Evolutionary conservation across 2,888 invertebrate species (phyloP).

Genomic region (Dolichomitus sp.): DNA sequence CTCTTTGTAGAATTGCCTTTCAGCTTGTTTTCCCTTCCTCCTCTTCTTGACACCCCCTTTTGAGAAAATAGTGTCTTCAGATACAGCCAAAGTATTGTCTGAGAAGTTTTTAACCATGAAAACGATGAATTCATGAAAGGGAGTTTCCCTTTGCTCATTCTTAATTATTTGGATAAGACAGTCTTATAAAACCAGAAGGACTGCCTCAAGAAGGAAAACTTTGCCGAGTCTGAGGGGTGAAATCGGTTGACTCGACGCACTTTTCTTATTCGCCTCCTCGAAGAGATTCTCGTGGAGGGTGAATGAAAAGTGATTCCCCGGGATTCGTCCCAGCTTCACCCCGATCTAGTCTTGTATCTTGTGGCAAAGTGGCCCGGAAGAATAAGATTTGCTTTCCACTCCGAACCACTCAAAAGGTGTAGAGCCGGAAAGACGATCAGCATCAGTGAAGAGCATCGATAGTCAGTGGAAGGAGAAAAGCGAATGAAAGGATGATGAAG

Average conservation of each 20-base stretch:
- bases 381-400: constrained; percentile 36
- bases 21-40: neutral
- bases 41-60: neutral
- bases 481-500: constrained; percentile 22
- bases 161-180: constrained; percentile 44
- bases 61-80: neutral
- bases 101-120: constrained; percentile 13
- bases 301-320: constrained; percentile 9
- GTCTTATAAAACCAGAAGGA: neutral
- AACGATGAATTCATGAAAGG: constrained; percentile 60
- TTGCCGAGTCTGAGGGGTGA: constrained; percentile 27
- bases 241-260: constrained; percentile 23
- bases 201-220: constrained; percentile 37
- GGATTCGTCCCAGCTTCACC: neutral
- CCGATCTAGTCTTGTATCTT: constrained; percentile 16
- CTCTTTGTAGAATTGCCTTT: constrained; percentile 24
- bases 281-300: constrained; percentile 20
- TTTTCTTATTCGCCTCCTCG: constrained; percentile 23
- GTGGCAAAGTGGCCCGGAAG: constrained; percentile 49
- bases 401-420: neutral
- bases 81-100: constrained; percentile 5
- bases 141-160: constrained; percentile 69
- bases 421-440: constrained; percentile 60
- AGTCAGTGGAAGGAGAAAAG: constrained; percentile 36
- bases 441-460: constrained; percentile 58